Evolutionary conservation across 2,113 vertebrate species (phyloP).

Genomic region (Pedionomus torquatus): DNA sequence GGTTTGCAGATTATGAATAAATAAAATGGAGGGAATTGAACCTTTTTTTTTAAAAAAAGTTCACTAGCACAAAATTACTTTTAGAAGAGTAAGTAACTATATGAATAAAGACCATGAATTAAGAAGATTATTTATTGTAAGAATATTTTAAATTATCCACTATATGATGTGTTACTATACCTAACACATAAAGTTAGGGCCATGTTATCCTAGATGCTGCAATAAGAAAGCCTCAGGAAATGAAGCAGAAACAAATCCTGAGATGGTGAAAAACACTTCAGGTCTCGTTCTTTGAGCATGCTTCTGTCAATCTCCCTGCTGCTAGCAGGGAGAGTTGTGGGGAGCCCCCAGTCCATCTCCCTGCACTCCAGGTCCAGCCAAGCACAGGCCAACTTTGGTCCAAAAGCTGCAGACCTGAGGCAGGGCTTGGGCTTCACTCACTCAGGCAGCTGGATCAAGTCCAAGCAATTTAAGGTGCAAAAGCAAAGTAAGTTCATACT

Average conservation of each 20-base stretch:
- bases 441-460: rapidly evolving
- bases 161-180: neutral
- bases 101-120: neutral
- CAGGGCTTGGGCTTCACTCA: neutral
- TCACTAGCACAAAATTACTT: neutral
- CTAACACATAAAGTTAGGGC: neutral
- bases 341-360: neutral
- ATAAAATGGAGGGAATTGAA: neutral
- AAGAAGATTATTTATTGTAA: neutral
- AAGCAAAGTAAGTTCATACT: neutral
- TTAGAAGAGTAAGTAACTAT: neutral
- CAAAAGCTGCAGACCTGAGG: neutral
- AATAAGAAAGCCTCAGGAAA: neutral
- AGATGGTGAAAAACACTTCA: neutral
- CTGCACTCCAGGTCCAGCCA: neutral
- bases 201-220: neutral
- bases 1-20: constrained; percentile 21
- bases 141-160: neutral
- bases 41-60: neutral
- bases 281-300: neutral
- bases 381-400: neutral
- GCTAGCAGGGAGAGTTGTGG: neutral
- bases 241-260: neutral
- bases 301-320: neutral
- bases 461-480: neutral